phyloP scores from a whole-genome alignment of 2,888 invertebrate species.

The Ectemnius continuus region DNA sequence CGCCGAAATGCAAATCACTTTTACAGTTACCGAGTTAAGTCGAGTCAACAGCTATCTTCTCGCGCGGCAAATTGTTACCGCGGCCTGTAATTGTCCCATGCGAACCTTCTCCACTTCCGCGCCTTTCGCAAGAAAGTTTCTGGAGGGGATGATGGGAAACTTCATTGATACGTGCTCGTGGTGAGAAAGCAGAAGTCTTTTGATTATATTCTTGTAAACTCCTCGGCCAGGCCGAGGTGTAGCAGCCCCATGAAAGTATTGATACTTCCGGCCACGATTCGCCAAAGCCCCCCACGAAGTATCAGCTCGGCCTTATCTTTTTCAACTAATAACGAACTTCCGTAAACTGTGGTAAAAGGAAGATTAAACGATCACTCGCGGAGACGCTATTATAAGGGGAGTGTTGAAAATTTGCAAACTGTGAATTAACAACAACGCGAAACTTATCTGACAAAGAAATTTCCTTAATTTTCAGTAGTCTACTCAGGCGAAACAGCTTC shows the following conservation, averaged over 20 bases:
- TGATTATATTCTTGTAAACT: not conserved
- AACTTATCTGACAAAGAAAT: too few species aligned
- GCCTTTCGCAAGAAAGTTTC: constrained; percentile 28
- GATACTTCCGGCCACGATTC: constrained; percentile 31
- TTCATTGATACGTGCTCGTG: constrained; percentile 13
- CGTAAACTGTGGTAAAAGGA: not conserved
- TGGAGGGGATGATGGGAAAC: constrained; percentile 1
- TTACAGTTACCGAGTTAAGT: not conserved
- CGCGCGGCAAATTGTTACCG: too few species aligned
- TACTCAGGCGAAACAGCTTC: too few species aligned
- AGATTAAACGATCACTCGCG: constrained; percentile 9
- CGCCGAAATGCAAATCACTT: not conserved
- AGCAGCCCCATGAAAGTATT: constrained; percentile 27
- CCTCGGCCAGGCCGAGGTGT: not conserved
- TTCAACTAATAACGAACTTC: constrained; percentile 32
- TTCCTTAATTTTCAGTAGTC: too few species aligned
- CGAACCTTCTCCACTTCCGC: not conserved
- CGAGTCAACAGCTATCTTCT: constrained; percentile 5
- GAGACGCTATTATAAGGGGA: too few species aligned
- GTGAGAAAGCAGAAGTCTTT: not conserved
- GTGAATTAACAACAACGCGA: constrained; percentile 17
- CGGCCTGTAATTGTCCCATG: too few species aligned
- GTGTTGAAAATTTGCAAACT: too few species aligned
- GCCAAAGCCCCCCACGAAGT: constrained; percentile 1
- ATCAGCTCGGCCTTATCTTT: not conserved